Evolutionary conservation across 2,113 vertebrate genomes (phyloP).

Genomic region (Eonycteris spelaea): DNA sequence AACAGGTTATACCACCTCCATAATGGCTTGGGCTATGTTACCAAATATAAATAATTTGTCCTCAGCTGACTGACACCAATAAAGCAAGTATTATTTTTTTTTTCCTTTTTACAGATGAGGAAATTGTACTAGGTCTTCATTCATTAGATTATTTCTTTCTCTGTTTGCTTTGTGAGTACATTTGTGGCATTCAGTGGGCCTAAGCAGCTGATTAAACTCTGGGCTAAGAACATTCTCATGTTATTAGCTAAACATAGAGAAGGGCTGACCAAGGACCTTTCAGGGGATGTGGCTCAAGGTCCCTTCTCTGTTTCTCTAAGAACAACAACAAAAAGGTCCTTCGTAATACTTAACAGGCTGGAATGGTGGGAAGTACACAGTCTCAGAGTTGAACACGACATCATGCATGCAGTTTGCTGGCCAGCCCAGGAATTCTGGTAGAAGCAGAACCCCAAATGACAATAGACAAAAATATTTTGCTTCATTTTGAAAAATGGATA

Average conservation of each 20-base stretch:
- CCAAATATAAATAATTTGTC: background rate
- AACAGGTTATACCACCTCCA: background rate
- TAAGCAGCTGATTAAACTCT: background rate
- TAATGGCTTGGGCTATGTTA: background rate
- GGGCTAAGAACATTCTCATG: background rate
- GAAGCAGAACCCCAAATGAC: background rate
- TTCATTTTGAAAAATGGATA: background rate
- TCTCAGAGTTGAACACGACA: background rate
- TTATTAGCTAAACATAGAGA: background rate
- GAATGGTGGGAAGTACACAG: background rate
- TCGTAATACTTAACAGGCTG: background rate
- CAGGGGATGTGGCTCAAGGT: background rate
- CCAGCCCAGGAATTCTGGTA: background rate
- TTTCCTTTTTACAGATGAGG: background rate
- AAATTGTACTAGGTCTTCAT: background rate
- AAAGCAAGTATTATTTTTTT: background rate
- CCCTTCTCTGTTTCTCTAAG: too few species aligned
- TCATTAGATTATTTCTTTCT: background rate
- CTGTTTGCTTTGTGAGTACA: background rate
- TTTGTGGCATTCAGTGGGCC: background rate
- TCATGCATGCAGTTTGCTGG: background rate
- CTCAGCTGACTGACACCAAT: background rate
- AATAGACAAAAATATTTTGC: background rate
- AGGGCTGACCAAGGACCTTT: background rate
- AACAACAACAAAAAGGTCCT: too few species aligned